These are phyloP conservation scores for Odontothrips loti DNA, from an alignment of 2,888 invertebrate genomes.

Conservation along the genomic window DNA sequence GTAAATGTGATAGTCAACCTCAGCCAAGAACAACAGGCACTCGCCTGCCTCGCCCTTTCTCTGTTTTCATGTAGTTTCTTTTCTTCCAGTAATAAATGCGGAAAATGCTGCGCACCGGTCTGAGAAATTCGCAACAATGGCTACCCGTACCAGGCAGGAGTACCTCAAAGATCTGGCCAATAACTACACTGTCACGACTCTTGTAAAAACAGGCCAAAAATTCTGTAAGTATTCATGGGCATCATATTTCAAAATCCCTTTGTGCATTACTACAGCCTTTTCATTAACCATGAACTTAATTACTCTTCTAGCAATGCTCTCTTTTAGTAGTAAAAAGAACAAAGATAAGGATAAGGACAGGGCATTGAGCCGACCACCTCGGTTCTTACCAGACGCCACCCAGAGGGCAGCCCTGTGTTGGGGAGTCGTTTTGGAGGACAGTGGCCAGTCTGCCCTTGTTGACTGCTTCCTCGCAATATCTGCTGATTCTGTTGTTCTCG, in stretches of 20 bases:
- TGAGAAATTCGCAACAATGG: constrained; percentile 96
- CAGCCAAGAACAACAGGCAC: too few relatives aligned
- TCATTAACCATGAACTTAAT: not conserved
- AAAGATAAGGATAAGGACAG: constrained; percentile 55
- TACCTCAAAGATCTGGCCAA: constrained; percentile 89
- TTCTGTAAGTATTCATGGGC: constrained; percentile 65
- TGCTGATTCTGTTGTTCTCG: constrained; percentile 77
- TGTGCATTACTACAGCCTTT: not conserved
- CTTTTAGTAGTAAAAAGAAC: constrained; percentile 64
- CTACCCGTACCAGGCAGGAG: constrained; percentile 89
- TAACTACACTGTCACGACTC: constrained; percentile 74
- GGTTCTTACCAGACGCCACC: constrained; percentile 67
- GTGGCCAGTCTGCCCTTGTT: constrained; percentile 59
- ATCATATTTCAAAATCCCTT: constrained; percentile 3
- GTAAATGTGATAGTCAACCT: constrained; percentile 44
- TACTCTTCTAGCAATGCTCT: constrained; percentile 62
- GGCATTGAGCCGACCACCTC: constrained; percentile 53
- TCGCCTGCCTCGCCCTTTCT: not conserved
- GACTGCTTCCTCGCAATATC: constrained; percentile 84
- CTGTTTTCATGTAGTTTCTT: constrained; percentile 11
- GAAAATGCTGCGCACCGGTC: constrained; percentile 95
- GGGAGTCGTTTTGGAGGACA: constrained; percentile 70
- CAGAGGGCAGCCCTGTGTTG: constrained; percentile 77
- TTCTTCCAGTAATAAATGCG: constrained; percentile 74
- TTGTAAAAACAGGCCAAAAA: constrained; percentile 79